A percentile compares a stretch with the other conserved stretches of the same genome.
Conservation (phyloP, 2,888 invertebrate species). For the Metallyticus violacea region DNA sequence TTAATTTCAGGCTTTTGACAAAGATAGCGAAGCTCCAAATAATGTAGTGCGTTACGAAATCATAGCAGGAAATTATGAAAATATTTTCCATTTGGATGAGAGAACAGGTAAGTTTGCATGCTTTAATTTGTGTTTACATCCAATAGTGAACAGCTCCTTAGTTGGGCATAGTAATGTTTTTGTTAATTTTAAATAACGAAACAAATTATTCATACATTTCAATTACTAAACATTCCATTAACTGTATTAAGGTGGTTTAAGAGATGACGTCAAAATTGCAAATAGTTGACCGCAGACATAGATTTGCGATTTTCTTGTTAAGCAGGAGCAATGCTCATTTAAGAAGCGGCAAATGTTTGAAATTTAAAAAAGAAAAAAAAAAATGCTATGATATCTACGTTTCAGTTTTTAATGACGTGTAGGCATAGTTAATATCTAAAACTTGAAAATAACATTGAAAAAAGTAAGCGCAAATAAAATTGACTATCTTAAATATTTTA, state of each 20-base stretch:
- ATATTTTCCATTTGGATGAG: conserved; percentile 71
- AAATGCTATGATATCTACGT: conserved; percentile 73
- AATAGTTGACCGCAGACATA: background rate
- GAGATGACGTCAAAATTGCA: too few species aligned
- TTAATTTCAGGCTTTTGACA: conserved; percentile 64
- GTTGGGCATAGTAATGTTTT: too few species aligned
- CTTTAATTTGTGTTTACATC: too few species aligned
- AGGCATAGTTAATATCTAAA: background rate
- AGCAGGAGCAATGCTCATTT: conserved; percentile 44
- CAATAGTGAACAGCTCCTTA: too few species aligned
- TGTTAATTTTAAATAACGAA: too few species aligned
- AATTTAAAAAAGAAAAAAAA: conserved; percentile 56
- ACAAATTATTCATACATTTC: too few species aligned
- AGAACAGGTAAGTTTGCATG: conserved; percentile 63
- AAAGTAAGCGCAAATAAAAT: too few species aligned
- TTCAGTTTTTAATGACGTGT: conserved; percentile 4
- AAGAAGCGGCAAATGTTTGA: background rate
- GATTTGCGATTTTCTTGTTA: background rate
- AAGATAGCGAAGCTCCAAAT: conserved; percentile 80
- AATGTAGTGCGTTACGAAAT: conserved; percentile 83
- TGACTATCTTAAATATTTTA: too few species aligned
- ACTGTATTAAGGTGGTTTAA: too few species aligned
- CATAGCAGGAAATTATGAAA: conserved; percentile 70
- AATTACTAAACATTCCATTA: too few species aligned
- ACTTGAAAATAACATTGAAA: too few species aligned